Percentiles rank a stretch among this genome's conserved stretches.
phyloP scores from a whole-genome alignment of 2,888 invertebrate species.

The Temnothorax rugatulus region DNA sequence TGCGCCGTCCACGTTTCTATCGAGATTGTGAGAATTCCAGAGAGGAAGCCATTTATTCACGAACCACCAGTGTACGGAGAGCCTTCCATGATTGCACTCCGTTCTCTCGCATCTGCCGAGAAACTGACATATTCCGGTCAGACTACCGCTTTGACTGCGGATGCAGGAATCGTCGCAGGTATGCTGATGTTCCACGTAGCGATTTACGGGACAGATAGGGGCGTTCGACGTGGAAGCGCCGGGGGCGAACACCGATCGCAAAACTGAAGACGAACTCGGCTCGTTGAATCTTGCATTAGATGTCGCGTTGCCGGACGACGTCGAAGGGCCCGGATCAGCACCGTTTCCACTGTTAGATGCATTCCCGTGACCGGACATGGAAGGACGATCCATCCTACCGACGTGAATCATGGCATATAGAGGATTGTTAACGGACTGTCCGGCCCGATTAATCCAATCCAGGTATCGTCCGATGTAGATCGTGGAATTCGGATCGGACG shows the following conservation, averaged over 20 bases:
- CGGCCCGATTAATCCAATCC: conserved; percentile 76
- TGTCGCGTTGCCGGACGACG: conserved; percentile 69
- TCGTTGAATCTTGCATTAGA: conserved; percentile 68
- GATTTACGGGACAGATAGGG: conserved; percentile 86
- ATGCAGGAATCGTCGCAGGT: conserved; percentile 86
- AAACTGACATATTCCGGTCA: conserved; percentile 78
- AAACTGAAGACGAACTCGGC: conserved; percentile 69
- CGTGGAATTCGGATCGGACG: conserved; percentile 80
- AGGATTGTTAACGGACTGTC: conserved; percentile 81
- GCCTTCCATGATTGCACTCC: conserved; percentile 85
- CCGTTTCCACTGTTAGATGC: conserved; percentile 56
- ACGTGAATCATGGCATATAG: conserved; percentile 82
- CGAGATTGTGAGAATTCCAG: conserved; percentile 73
- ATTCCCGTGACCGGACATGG: conserved; percentile 72
- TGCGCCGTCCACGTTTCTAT: conserved; percentile 73
- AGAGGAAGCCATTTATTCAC: conserved; percentile 90
- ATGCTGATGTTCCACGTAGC: conserved; percentile 86
- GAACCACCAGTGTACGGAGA: conserved; percentile 90
- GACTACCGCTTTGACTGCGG: conserved; percentile 84
- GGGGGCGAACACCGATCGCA: conserved; percentile 62
- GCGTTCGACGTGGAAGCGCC: conserved; percentile 66
- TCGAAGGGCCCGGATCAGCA: conserved; percentile 85
- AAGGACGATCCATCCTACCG: conserved; percentile 79
- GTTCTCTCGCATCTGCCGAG: conserved; percentile 80
- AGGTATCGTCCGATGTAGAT: conserved; percentile 80